These are phyloP conservation scores for Microcebus griseorufus DNA, from an alignment of 2,113 vertebrate genomes.

Conservation along the genomic window DNA sequence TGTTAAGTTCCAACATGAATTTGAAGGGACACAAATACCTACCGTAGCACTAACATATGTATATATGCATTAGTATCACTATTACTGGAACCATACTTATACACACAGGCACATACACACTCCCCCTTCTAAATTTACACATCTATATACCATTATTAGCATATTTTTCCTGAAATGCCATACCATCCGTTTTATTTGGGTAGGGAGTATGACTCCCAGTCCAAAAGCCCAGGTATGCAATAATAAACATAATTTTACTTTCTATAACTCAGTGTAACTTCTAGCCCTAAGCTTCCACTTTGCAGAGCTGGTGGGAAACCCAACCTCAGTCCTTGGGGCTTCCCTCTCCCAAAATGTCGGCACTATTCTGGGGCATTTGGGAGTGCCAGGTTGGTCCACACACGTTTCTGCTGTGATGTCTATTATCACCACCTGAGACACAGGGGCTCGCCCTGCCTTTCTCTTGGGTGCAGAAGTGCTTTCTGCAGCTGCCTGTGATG, in stretches of 20 bases:
- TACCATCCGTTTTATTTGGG: not conserved
- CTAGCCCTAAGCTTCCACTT: no score
- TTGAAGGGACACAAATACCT: not conserved
- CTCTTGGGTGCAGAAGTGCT: not conserved
- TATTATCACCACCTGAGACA: not conserved
- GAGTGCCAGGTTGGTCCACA: not conserved
- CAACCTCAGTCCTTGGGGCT: not conserved
- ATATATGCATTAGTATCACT: not conserved
- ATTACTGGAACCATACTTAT: not conserved
- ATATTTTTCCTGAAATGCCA: not conserved
- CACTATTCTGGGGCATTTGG: not conserved
- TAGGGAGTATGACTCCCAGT: not conserved
- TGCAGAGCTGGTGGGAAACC: no score
- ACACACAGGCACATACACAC: not conserved
- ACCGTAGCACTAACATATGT: not conserved
- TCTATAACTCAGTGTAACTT: no score
- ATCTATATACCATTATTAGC: not conserved
- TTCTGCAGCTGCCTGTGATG: not conserved
- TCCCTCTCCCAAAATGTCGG: not conserved
- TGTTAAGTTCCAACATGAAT: not conserved
- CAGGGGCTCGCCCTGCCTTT: not conserved
- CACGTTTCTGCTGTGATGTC: not conserved
- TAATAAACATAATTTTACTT: not conserved
- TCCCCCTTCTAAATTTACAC: not conserved
- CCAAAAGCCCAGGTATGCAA: not conserved